Evolutionary conservation across 2,888 invertebrate genomes (phyloP), one percentile per base, ranked within the genome.

Genomic region (Norana najaformis): DNA sequence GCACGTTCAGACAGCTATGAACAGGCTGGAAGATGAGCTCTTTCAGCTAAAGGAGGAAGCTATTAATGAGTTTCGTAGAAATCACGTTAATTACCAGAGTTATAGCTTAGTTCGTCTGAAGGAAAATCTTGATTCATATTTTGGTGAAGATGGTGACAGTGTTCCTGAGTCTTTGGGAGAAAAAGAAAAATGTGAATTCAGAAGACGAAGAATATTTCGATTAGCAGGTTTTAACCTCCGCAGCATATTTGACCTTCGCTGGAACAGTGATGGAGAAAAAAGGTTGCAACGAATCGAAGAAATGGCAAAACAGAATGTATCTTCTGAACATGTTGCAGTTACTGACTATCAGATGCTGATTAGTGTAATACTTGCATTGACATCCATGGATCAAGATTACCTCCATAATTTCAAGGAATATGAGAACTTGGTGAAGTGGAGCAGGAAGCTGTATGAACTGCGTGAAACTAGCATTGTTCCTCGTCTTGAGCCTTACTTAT

Each of bases 101-200:
- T 89, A 91, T 38, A 88, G 90, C 47, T 90, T 92, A 35, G 88
- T 91, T 30, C 88, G 91, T 35, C 89, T 93, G n/a, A 92, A 91
- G 89, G 92, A 91, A 90, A 91, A 92, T 85, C 90, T 93, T 23
- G 92, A 93, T 90, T 91, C 88, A 36, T 92, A 92, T 89, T 92
- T 93, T 91, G 93, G 93, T 20, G 93, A 93, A 89, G 90, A 91
- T 20, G 83, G 88, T 30, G 91, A 93, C 90, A 82, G 88, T 37
- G 91, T 92, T 82, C 93, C 93, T 36, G 37, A 82, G 36, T 82
- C 88, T 83, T 89, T 92, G 30, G 89, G 82, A 16, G 89, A 69
- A 16, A 88, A 90, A 83, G 91, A 92, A 16, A 90, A 88, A 23
- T 92, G 92, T 89, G 92, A 91, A n/a, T 93, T 90, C 89, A 90